Conservation (phyloP, 1,140 invertebrate species). For the Triops longicaudatus region DNA sequence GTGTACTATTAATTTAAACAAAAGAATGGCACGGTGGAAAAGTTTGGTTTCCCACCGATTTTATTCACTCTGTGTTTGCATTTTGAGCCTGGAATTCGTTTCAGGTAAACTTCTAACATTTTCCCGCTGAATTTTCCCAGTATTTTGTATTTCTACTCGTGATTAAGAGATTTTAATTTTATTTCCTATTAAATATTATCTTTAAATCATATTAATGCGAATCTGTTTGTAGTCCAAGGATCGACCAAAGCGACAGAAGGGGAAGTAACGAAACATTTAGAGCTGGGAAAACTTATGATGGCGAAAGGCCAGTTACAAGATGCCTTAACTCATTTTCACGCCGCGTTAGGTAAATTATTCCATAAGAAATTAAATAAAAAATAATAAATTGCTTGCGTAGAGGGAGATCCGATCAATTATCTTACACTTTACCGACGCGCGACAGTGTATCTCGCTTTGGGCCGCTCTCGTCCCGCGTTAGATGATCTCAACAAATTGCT, state of each 20-base stretch:
- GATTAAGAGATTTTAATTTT: neutral
- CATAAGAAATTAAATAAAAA: neutral
- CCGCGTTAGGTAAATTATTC: conserved; percentile 70
- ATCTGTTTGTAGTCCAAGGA: neutral
- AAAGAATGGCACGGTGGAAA: neutral
- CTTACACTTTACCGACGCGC: conserved; percentile 90
- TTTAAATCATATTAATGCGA: neutral
- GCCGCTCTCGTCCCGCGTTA: conserved; percentile 89
- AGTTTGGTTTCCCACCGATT: neutral
- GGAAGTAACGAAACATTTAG: conserved; percentile 86
- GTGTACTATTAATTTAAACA: neutral
- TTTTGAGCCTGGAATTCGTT: neutral
- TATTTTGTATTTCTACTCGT: neutral
- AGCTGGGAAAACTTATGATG: conserved; percentile 83
- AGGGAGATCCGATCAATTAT: conserved; percentile 92
- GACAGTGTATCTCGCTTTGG: conserved; percentile 91
- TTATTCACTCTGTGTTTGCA: neutral
- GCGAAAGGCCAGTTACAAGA: conserved; percentile 87
- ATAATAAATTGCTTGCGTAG: conserved; percentile 47
- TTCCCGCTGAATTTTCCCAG: too few relatives aligned
- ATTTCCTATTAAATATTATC: too few relatives aligned
- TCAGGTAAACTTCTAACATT: too few relatives aligned
- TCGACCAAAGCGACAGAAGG: conserved; percentile 34
- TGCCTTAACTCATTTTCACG: conserved; percentile 94
- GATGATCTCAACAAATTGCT: conserved; percentile 87